These are phyloP conservation scores for Helicoverpa assulta DNA, from an alignment of 2,888 invertebrate genomes.

Conservation along the genomic window DNA sequence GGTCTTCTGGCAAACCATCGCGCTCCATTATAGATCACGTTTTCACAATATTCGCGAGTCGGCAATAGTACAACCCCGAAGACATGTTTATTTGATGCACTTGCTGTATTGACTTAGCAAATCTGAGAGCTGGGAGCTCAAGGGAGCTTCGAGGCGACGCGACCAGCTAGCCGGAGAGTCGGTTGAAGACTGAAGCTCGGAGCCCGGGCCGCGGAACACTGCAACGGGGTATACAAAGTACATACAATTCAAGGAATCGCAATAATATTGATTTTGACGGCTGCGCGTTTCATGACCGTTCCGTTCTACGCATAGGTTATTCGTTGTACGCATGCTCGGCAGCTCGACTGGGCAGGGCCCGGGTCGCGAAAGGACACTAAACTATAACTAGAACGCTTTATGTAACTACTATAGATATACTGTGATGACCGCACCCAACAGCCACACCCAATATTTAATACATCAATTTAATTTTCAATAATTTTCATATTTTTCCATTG, in stretches of 20 bases:
- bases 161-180: slow-evolving; percentile 6
- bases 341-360: background rate
- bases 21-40: slow-evolving; percentile 70
- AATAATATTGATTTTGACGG: slow-evolving; percentile 51
- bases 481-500: background rate
- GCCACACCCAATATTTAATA: background rate
- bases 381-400: slow-evolving; percentile 16
- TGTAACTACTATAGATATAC: slow-evolving; percentile 1
- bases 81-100: slow-evolving; percentile 21
- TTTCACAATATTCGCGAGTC: slow-evolving; percentile 19
- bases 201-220: background rate
- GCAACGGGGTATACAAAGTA: slow-evolving; percentile 9
- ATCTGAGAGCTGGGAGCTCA: slow-evolving; percentile 14
- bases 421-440: background rate
- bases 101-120: slow-evolving; percentile 10
- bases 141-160: slow-evolving; percentile 3
- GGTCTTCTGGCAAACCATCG: slow-evolving; percentile 78
- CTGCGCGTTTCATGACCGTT: slow-evolving; percentile 39
- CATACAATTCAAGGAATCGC: background rate
- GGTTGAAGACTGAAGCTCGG: slow-evolving; percentile 16
- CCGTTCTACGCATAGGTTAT: slow-evolving; percentile 50
- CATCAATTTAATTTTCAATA: background rate
- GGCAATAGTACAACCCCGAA: slow-evolving; percentile 17
- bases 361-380: background rate
- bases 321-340: slow-evolving; percentile 45